Base-by-base conservation (phyloP, 1,140 invertebrate genomes). In the Phymorhynchus buccinoides region DNA sequence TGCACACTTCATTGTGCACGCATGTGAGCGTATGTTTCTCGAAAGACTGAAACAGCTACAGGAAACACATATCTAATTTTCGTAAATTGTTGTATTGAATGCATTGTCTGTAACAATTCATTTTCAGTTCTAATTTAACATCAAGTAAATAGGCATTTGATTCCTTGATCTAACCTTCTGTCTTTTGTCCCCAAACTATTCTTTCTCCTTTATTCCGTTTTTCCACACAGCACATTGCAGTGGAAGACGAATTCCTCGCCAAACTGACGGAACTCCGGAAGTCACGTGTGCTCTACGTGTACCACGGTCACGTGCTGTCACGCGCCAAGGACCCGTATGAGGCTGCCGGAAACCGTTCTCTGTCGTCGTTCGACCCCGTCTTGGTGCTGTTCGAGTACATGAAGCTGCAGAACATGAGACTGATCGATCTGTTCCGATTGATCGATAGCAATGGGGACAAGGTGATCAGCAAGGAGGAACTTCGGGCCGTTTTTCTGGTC, bases 351-450 rank as follows among this genome's bases (percentile, higher is more conserved):
- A 52, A 85, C 42, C 84, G 56, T 22, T 84, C 85, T n/a, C 30
- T 89, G 44, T 73, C 88, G n/a, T 85, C 87, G 42, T 88, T 86
- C 48, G 88, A 90, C 52, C 88, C 89, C 14, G 66, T 88, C 4
- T 71, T 87, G 79, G 52, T 90, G 0, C 81, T 90, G 41, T 90
- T 89, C 86, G 88, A 90, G 86, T 88, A 89, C 78, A 90, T 90
- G 89, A 88, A 86, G 71, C 89, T 89, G 56, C 86, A 90, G 56
- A 88, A 87, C 82, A 44, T 90, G 12, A 84, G 89, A 16, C 77
- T 90, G 16, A 85, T 89, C 48, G 89, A 90, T 48, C 66, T 90
- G 22, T 90, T 90, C 80, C 75, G 86, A 37, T 83, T 71, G 2
- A 86, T 90, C 48, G 89, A 90, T 79, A 87, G 81, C 3, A 82